Evolutionary conservation across 2,888 invertebrate genomes (phyloP), one percentile per base, ranked within the genome.

Genomic region (Argyresthia goedartella): DNA sequence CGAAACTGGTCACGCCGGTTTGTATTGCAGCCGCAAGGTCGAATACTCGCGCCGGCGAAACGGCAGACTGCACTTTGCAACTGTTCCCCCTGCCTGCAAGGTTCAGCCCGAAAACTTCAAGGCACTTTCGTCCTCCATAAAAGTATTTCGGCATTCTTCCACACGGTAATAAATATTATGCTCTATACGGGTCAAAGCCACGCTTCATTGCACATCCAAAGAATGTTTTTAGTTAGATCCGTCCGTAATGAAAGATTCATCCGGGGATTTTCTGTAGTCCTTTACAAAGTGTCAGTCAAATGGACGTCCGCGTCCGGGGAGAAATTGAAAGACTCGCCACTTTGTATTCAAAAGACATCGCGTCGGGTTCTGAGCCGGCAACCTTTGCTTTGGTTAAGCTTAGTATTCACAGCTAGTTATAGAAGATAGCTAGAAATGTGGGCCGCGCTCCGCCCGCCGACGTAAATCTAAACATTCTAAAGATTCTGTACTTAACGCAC

Each of bases 21-120:
- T 76, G 66, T 66, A 63, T 69, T 67, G 67, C 68, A 62, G 72
- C 68, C 80, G 76, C 85, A 84, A 85, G 84, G 85, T 81, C 85
- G 50, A 42, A 62, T 71, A 73, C 72, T 74, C 68, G 64, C 58
- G 70, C 76, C 72, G 63, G 71, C 8, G 44, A 15, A 44, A 44
- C 16, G 14, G 16, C 9, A 16, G 43, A 14, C 43, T 7, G 43
- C 44, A 7, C 15, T 10, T 44, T 6, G 25, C 6, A 25, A 25
- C 25, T 25, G 25, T 25, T 25, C 25, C 2, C 25, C 25, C 25
- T 25, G 6, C 25, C 25, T 25, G 25, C 25, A 25, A 25, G 25
- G 25, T 25, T 25, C 25, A 25, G 25, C 25, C 25, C 25, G 25
- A 25, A 25, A 25, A 25, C 25, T 2, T 25, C 25, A 25, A 25